These are phyloP conservation scores for Neria commutata DNA, from an alignment of 2,888 invertebrate genomes.

Conservation along the genomic window DNA sequence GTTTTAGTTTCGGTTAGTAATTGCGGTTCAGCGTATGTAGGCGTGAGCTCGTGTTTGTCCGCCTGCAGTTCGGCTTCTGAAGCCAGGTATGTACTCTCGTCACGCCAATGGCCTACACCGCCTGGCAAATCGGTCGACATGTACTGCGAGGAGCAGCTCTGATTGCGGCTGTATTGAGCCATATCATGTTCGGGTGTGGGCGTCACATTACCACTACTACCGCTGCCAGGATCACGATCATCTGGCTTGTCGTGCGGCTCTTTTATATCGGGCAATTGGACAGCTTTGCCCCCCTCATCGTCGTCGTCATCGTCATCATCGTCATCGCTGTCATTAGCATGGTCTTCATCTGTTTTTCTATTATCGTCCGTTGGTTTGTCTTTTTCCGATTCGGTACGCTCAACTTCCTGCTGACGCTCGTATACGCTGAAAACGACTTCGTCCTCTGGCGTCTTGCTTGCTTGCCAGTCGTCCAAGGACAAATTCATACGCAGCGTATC, in stretches of 20 bases:
- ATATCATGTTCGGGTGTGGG: slow-evolving; percentile 48
- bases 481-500: slow-evolving; percentile 43
- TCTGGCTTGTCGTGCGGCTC: slow-evolving; percentile 65
- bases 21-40: neutral
- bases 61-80: slow-evolving; percentile 63
- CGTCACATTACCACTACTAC: slow-evolving; percentile 64
- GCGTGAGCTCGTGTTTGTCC: slow-evolving; percentile 22
- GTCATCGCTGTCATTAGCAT: slow-evolving; percentile 65
- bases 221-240: slow-evolving; percentile 68
- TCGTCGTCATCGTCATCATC: slow-evolving; percentile 59
- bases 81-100: slow-evolving; percentile 78
- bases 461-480: slow-evolving; percentile 46
- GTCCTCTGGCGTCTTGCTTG: slow-evolving; percentile 32
- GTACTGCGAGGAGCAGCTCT: slow-evolving; percentile 67
- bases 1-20: slow-evolving; percentile 42
- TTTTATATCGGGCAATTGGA: slow-evolving; percentile 52
- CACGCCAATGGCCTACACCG: slow-evolving; percentile 81
- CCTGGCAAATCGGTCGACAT: slow-evolving; percentile 78
- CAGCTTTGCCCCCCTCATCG: slow-evolving; percentile 30
- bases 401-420: slow-evolving; percentile 26
- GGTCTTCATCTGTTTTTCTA: slow-evolving; percentile 66
- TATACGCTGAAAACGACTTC: slow-evolving; percentile 32
- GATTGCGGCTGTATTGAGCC: slow-evolving; percentile 37
- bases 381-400: slow-evolving; percentile 29
- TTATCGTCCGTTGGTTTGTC: slow-evolving; percentile 14